Evolutionary conservation across 2,113 vertebrate species (phyloP).

Genomic region (Nothocercus julius): DNA sequence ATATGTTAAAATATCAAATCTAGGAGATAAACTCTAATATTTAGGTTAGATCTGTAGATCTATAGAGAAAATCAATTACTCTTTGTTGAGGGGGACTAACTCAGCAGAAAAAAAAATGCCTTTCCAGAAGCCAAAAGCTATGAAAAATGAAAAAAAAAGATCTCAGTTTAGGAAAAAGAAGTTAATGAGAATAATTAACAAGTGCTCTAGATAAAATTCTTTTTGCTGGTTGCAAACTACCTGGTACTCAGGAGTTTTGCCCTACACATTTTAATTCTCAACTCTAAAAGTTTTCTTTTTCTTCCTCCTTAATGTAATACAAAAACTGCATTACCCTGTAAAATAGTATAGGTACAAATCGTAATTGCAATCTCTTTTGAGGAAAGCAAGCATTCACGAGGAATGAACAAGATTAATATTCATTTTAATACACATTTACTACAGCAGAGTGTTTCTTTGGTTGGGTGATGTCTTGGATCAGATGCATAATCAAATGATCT

Average conservation of each 20-base stretch:
- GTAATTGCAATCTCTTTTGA: background rate
- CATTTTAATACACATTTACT: background rate
- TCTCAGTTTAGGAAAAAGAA: background rate
- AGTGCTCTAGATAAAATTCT: background rate
- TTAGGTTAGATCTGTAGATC: background rate
- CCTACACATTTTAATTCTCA: background rate
- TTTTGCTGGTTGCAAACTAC: background rate
- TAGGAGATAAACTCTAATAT: background rate
- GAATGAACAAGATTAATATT: accelerated
- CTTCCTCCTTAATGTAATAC: background rate
- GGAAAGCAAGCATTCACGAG: background rate
- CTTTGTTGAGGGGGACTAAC: background rate
- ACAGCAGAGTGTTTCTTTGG: background rate
- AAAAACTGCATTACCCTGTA: background rate
- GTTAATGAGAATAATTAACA: background rate
- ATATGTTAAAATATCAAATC: background rate
- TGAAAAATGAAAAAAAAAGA: background rate
- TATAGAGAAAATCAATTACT: slow-evolving; percentile 7
- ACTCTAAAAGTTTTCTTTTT: background rate
- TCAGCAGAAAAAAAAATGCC: slow-evolving; percentile 40
- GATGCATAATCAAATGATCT: background rate
- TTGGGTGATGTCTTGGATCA: background rate
- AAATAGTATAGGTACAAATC: background rate
- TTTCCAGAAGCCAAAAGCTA: slow-evolving; percentile 19
- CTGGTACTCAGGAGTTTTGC: background rate